These are phyloP conservation scores for Ophion costatus DNA, from an alignment of 2,888 invertebrate species.

Conservation along the genomic window DNA sequence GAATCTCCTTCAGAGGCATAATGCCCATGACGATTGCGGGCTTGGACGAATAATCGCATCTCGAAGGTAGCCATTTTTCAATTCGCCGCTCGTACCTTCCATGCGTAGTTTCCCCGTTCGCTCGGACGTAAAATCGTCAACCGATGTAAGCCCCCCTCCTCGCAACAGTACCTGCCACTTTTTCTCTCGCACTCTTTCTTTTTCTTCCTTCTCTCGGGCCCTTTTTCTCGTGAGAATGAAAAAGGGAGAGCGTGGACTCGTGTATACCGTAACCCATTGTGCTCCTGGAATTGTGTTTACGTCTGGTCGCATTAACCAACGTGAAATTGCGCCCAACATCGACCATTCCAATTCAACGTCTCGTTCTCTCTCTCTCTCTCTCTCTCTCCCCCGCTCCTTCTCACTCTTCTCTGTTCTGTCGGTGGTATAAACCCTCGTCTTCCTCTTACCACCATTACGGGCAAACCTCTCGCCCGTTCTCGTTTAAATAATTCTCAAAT, in stretches of 20 bases:
- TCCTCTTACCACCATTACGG: slow-evolving; percentile 13
- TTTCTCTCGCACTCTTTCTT: not conserved
- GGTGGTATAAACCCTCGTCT: slow-evolving; percentile 29
- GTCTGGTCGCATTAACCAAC: slow-evolving; percentile 73
- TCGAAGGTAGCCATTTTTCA: not conserved
- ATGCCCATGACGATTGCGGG: not conserved
- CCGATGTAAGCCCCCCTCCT: not conserved
- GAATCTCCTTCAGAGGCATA: not conserved
- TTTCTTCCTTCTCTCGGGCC: not conserved
- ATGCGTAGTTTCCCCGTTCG: not conserved
- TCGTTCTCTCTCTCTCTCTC: slow-evolving; percentile 25
- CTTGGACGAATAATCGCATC: not conserved
- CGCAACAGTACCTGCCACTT: not conserved
- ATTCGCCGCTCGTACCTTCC: not conserved
- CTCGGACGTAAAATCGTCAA: not conserved
- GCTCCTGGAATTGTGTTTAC: slow-evolving; percentile 76
- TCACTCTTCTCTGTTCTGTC: not conserved
- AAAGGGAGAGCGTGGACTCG: slow-evolving; percentile 48
- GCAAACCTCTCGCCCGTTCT: slow-evolving; percentile 58
- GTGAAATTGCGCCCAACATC: slow-evolving; percentile 68
- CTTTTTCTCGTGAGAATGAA: not conserved
- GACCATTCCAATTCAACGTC: slow-evolving; percentile 44
- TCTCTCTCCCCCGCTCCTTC: slow-evolving; percentile 29
- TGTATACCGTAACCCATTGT: slow-evolving; percentile 74
- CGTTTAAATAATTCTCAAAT: slow-evolving; percentile 78